Evolutionary conservation across 2,797 vertebrate genomes (phyloP).

Genomic region (Iguana delicatissima): DNA sequence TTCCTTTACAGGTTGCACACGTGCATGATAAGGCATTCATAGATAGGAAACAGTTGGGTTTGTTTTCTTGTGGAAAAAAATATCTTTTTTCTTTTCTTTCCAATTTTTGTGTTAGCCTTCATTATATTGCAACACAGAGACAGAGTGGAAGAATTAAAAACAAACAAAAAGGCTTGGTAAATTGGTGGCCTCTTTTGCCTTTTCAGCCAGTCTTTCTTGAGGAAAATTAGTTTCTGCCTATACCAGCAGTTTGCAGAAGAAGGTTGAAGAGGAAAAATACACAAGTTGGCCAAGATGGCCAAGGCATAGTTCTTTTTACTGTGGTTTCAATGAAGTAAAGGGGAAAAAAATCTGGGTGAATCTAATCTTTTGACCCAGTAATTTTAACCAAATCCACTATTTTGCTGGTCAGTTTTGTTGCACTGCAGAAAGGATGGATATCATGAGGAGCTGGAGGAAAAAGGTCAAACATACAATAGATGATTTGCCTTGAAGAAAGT

Average conservation of each 20-base stretch:
- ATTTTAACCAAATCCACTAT: constrained; percentile 37
- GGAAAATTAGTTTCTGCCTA: constrained; percentile 55
- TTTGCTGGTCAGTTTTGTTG: constrained; percentile 51
- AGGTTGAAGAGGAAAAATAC: constrained; percentile 47
- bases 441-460: constrained; percentile 17
- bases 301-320: constrained; percentile 21
- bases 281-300: constrained; percentile 22
- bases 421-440: constrained; percentile 31
- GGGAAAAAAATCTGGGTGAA: constrained; percentile 23
- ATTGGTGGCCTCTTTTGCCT: constrained; percentile 63
- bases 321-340: constrained; percentile 30
- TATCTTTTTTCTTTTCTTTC: constrained; percentile 64
- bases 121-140: constrained; percentile 60
- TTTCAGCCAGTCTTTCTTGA: constrained; percentile 31
- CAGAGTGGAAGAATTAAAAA: constrained; percentile 57
- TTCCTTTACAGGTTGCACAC: constrained; percentile 75
- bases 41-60: constrained; percentile 66
- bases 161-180: constrained; percentile 44
- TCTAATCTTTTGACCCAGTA: constrained; percentile 31
- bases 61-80: constrained; percentile 56
- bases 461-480: constrained; percentile 32
- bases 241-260: constrained; percentile 59
- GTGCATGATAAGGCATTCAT: constrained; percentile 81
- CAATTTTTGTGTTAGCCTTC: constrained; percentile 66
- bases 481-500: constrained; percentile 47